A percentile compares a stretch with the other conserved stretches of the same genome.
These are phyloP conservation scores for Callithrix jacchus DNA, from an alignment of 2,113 vertebrate species.

Conservation along the genomic window DNA sequence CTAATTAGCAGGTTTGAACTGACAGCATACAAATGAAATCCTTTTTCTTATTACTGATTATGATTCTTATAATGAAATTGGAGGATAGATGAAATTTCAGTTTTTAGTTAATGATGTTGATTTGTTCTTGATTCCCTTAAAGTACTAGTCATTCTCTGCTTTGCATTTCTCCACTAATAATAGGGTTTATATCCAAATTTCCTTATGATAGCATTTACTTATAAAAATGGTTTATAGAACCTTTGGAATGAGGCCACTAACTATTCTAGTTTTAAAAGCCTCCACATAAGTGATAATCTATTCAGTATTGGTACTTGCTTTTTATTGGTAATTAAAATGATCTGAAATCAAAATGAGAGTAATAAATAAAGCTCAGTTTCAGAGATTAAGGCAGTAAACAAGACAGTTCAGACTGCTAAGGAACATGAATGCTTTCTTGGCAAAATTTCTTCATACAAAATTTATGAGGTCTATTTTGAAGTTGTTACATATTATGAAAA, in stretches of 20 bases:
- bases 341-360: constrained; percentile 68
- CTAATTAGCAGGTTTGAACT: not conserved
- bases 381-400: constrained; percentile 54
- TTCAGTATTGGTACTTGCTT: constrained; percentile 61
- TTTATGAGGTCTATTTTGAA: constrained; percentile 19
- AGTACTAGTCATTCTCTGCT: not conserved
- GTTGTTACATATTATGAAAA: constrained; percentile 40
- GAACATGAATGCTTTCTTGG: not conserved
- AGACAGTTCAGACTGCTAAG: constrained; percentile 35
- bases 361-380: constrained; percentile 70
- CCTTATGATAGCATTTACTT: constrained; percentile 61
- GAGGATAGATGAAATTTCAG: not conserved
- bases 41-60: not conserved
- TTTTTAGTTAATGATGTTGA: constrained; percentile 6
- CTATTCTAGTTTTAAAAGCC: constrained; percentile 65
- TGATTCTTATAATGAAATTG: constrained; percentile 1
- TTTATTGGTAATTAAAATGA: constrained; percentile 76
- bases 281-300: constrained; percentile 36
- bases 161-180: constrained; percentile 8
- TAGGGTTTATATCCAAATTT: not conserved
- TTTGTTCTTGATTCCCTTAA: constrained; percentile 18
- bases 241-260: constrained; percentile 55
- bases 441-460: constrained; percentile 46
- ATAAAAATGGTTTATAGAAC: constrained; percentile 62
- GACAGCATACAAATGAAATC: not conserved